phyloP scores from a whole-genome alignment of 2,113 vertebrate species.

The Elachura formosa region DNA sequence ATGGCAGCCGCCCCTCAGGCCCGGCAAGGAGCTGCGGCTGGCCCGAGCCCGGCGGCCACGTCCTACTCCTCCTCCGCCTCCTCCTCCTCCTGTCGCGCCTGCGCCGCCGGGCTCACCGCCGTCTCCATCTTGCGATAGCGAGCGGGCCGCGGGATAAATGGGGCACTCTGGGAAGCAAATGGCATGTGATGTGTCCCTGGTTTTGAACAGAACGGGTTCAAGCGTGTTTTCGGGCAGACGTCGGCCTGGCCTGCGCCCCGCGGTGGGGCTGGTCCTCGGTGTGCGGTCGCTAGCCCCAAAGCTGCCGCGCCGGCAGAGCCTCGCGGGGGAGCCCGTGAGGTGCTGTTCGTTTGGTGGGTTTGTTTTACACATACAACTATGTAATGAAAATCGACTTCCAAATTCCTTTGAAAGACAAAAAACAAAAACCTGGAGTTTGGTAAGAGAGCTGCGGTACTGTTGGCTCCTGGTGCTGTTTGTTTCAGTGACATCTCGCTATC shows the following conservation, averaged over 20 bases:
- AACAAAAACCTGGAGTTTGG: background rate
- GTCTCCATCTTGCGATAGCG: rapidly evolving
- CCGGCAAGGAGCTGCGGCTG: rapidly evolving
- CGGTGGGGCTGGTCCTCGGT: rapidly evolving
- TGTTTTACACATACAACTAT: rapidly evolving
- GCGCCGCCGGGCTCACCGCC: background rate
- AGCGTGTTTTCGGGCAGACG: rapidly evolving
- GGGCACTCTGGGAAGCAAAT: rapidly evolving
- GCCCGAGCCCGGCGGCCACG: rapidly evolving
- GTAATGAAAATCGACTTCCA: background rate
- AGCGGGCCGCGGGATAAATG: rapidly evolving
- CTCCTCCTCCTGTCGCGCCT: background rate
- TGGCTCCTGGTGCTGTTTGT: background rate
- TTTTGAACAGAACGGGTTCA: rapidly evolving
- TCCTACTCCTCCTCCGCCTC: rapidly evolving
- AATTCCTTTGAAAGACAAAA: background rate
- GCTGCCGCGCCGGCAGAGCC: background rate
- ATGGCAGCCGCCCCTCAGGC: background rate
- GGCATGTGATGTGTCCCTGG: rapidly evolving
- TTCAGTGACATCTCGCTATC: background rate
- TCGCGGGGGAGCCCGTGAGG: rapidly evolving
- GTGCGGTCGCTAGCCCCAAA: rapidly evolving
- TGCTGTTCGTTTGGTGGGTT: background rate
- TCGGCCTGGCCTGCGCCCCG: rapidly evolving
- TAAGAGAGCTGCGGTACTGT: background rate